phyloP scores from a whole-genome alignment of 2,888 invertebrate genomes.

The Frankliniella intonsa region DNA sequence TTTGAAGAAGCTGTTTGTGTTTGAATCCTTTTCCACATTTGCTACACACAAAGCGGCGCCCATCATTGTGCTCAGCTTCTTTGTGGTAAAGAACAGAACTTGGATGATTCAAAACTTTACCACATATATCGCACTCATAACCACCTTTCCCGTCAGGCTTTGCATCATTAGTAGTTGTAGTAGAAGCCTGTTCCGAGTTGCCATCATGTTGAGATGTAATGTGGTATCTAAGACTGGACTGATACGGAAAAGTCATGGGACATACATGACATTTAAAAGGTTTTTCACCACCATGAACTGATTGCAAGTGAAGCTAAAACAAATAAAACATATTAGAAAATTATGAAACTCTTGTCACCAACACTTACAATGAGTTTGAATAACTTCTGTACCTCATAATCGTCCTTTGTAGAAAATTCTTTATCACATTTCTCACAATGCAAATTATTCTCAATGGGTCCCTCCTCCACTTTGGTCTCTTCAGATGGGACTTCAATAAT shows the following conservation, averaged over 20 bases:
- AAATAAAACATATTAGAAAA: neutral
- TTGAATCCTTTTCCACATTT: constrained; percentile 72
- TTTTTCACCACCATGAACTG: constrained; percentile 55
- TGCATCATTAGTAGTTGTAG: neutral
- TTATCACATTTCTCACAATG: constrained; percentile 58
- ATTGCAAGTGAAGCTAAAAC: constrained; percentile 44
- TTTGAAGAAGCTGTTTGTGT: constrained; percentile 65
- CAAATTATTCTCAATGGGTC: constrained; percentile 36
- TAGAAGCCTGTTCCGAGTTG: neutral
- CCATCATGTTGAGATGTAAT: constrained; percentile 48
- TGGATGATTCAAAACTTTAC: constrained; percentile 64
- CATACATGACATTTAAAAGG: constrained; percentile 57
- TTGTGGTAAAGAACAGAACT: constrained; percentile 72
- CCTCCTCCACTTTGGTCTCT: constrained; percentile 32
- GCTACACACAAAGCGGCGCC: constrained; percentile 65
- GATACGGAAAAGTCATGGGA: constrained; percentile 57
- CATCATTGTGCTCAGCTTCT: constrained; percentile 63
- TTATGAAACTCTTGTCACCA: neutral
- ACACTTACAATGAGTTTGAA: neutral
- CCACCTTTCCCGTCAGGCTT: constrained; percentile 26
- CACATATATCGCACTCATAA: constrained; percentile 58
- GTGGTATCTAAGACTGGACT: constrained; percentile 58
- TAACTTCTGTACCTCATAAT: constrained; percentile 53
- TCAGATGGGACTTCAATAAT: constrained; percentile 22
- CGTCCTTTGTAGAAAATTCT: constrained; percentile 56